These are phyloP conservation scores for Ommatoiulus sabulosus DNA, from an alignment of 2,888 invertebrate genomes.

Conservation along the genomic window DNA sequence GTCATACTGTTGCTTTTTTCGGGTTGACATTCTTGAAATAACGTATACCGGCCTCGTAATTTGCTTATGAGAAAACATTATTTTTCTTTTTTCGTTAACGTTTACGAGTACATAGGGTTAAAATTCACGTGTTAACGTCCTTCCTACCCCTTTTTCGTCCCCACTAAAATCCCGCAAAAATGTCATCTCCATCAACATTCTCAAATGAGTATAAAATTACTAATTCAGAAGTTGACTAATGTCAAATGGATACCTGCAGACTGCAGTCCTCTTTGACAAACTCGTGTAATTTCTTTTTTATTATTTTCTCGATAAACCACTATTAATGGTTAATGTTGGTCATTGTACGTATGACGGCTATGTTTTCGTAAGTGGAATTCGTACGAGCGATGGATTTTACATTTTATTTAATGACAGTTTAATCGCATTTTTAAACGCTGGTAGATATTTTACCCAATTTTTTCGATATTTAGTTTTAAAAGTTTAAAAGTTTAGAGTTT, in stretches of 20 bases:
- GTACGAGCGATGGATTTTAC: too few species aligned
- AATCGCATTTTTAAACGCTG: too few species aligned
- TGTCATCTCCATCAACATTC: conserved; percentile 42
- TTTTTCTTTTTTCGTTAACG: background rate
- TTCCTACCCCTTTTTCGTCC: conserved; percentile 37
- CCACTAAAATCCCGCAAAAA: conserved; percentile 38
- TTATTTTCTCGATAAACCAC: background rate
- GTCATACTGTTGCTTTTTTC: conserved; percentile 35
- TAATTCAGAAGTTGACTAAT: background rate
- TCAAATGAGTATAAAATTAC: conserved; percentile 1
- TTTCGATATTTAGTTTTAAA: too few species aligned
- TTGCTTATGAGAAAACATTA: conserved; percentile 51
- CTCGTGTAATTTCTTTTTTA: background rate
- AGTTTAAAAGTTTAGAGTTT: too few species aligned
- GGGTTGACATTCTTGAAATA: conserved; percentile 50
- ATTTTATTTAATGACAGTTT: background rate
- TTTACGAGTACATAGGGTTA: conserved; percentile 34
- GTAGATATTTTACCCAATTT: too few species aligned
- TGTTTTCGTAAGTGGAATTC: too few species aligned
- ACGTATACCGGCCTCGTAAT: conserved; percentile 42
- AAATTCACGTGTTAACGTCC: conserved; percentile 52
- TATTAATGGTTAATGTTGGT: background rate
- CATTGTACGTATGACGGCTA: background rate
- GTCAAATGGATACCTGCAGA: background rate
- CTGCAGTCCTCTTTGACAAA: background rate